phyloP scores from a whole-genome alignment of 2,888 invertebrate genomes.

The Catocala sponsa region DNA sequence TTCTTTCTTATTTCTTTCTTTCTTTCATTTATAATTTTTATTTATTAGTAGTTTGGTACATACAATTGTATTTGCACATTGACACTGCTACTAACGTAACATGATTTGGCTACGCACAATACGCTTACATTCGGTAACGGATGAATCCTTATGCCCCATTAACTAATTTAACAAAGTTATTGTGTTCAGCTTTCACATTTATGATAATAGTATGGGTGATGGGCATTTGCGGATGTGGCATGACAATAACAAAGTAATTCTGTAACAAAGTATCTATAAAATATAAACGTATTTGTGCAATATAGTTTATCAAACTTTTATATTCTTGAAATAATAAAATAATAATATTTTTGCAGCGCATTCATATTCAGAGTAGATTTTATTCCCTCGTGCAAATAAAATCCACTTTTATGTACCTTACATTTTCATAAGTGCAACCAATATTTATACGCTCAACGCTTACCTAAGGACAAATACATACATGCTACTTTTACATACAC shows the following conservation, averaged over 20 bases:
- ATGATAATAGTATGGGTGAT: too few species aligned
- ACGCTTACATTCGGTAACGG: too few species aligned
- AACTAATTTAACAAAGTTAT: too few species aligned
- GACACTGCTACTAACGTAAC: too few species aligned
- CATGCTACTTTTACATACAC: not conserved
- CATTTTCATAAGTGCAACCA: conserved; percentile 8
- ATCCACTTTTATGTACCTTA: conserved; percentile 1
- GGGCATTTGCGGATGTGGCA: too few species aligned
- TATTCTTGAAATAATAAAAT: conserved; percentile 1
- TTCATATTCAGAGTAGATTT: conserved; percentile 1
- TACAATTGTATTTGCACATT: too few species aligned
- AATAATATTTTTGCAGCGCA: conserved; percentile 3
- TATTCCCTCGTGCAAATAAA: conserved; percentile 5
- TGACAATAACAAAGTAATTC: not conserved
- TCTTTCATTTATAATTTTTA: too few species aligned
- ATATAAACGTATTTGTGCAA: not conserved
- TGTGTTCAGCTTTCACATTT: too few species aligned
- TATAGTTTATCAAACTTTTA: not conserved
- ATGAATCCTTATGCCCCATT: too few species aligned
- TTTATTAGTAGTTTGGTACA: too few species aligned
- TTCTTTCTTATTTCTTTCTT: too few species aligned
- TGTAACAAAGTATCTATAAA: not conserved
- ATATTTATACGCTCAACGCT: not conserved
- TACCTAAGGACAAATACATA: not conserved
- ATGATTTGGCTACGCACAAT: too few species aligned